Evolutionary conservation across 2,113 vertebrate genomes (phyloP).

Genomic region (Cnemophilus loriae): DNA sequence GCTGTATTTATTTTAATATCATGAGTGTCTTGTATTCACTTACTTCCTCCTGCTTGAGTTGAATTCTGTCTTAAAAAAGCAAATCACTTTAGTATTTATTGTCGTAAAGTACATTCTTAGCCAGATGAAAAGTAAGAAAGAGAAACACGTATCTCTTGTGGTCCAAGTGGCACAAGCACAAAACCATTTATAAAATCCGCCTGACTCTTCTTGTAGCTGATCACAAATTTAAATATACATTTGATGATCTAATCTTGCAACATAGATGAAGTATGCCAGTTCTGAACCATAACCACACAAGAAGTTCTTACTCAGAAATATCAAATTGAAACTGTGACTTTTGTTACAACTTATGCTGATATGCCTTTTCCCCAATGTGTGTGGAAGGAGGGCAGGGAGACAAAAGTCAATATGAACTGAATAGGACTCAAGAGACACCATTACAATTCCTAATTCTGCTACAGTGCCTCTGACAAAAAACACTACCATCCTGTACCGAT

Average conservation of each 20-base stretch:
- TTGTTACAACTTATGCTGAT: neutral
- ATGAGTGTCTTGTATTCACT: neutral
- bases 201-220: neutral
- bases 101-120: neutral
- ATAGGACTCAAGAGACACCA: neutral
- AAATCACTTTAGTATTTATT: neutral
- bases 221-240: neutral
- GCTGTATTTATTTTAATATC: neutral
- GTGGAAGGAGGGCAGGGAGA: neutral
- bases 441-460: neutral
- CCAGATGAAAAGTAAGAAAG: neutral
- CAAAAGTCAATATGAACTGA: neutral
- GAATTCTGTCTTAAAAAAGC: neutral
- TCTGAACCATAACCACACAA: neutral
- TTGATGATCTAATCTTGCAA: neutral
- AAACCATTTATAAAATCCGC: neutral
- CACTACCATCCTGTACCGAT: neutral
- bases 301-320: neutral
- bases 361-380: neutral
- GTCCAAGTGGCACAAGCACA: neutral
- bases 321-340: neutral
- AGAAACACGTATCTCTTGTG: accelerated
- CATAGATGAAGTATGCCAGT: neutral
- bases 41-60: neutral
- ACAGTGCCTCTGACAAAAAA: neutral